A percentile compares a stretch with the other conserved stretches of the same genome.
Conservation (phyloP, 1,140 invertebrate species). For the Dufourea novaeangliae region DNA sequence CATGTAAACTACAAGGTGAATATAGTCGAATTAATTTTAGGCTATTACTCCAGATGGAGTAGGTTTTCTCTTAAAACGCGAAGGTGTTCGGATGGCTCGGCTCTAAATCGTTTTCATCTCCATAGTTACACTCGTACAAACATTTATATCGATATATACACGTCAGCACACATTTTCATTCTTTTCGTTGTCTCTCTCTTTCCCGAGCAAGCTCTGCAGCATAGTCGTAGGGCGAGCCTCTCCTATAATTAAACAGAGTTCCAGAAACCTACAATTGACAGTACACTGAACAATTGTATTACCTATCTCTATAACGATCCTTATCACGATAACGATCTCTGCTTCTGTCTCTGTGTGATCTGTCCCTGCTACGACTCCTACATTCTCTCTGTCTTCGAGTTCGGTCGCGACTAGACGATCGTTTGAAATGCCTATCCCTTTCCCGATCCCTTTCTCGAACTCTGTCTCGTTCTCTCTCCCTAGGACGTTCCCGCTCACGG, state of each 20-base stretch:
- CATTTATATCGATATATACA: slow-evolving; percentile 67
- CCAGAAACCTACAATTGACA: background rate
- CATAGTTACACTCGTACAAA: slow-evolving; percentile 68
- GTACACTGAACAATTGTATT: background rate
- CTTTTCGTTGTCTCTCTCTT: slow-evolving; percentile 79
- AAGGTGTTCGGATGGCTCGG: slow-evolving; percentile 67
- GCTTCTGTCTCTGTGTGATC: slow-evolving; percentile 72
- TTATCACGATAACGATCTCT: slow-evolving; percentile 73
- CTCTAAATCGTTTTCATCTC: slow-evolving; percentile 58
- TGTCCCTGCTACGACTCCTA: slow-evolving; percentile 78
- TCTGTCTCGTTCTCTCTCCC: slow-evolving; percentile 73
- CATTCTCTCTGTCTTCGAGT: slow-evolving; percentile 71
- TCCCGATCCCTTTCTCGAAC: slow-evolving; percentile 72
- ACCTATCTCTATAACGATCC: slow-evolving; percentile 77
- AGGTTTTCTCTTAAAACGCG: slow-evolving; percentile 18
- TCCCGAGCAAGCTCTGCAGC: slow-evolving; percentile 78
- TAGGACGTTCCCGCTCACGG: slow-evolving; percentile 69
- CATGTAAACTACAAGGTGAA: slow-evolving; percentile 74
- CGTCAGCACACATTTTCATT: slow-evolving; percentile 53
- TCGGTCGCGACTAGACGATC: slow-evolving; percentile 71
- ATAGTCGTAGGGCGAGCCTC: slow-evolving; percentile 78
- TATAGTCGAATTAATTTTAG: slow-evolving; percentile 69
- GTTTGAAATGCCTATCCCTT: slow-evolving; percentile 70
- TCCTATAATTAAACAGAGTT: slow-evolving; percentile 63
- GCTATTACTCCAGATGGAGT: slow-evolving; percentile 55